Percentiles rank a stretch among this genome's conserved stretches.
Evolutionary conservation across 2,797 vertebrate species (phyloP).

Genomic region (Chlorospingus semifuscus): DNA sequence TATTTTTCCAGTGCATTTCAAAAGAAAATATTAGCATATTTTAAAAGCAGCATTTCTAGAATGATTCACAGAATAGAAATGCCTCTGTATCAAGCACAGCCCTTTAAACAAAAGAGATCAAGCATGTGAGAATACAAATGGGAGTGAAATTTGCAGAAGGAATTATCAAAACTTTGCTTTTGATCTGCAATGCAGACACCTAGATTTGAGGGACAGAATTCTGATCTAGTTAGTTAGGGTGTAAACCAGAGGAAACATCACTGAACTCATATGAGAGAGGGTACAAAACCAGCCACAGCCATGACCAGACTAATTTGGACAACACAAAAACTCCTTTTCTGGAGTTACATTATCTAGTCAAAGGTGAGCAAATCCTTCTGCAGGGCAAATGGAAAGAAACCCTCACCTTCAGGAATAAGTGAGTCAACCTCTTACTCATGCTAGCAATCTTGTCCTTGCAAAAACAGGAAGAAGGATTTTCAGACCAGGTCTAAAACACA

Average conservation of each 20-base stretch:
- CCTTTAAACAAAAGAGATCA: slow-evolving; percentile 36
- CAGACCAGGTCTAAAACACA: background rate
- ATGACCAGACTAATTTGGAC: background rate
- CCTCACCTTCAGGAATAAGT: background rate
- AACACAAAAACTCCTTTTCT: background rate
- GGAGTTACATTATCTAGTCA: background rate
- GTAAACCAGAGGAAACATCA: background rate
- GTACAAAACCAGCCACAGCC: background rate
- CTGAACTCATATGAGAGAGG: background rate
- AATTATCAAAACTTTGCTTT: background rate
- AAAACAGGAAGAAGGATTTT: background rate
- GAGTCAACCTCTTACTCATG: slow-evolving; percentile 8
- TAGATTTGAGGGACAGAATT: background rate
- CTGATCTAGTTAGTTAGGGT: background rate
- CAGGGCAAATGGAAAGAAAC: background rate
- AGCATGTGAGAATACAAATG: background rate
- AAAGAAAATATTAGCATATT: slow-evolving; percentile 60
- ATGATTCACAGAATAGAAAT: slow-evolving; percentile 3
- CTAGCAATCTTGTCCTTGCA: background rate
- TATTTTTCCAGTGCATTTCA: slow-evolving; percentile 45
- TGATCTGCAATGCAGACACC: background rate
- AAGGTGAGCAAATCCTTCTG: background rate
- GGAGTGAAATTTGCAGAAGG: background rate
- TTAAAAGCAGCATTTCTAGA: background rate
- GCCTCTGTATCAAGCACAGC: background rate